These are phyloP conservation scores for Sebastes hubbsi DNA, from an alignment of 2,797 vertebrate genomes.

Conservation along the genomic window DNA sequence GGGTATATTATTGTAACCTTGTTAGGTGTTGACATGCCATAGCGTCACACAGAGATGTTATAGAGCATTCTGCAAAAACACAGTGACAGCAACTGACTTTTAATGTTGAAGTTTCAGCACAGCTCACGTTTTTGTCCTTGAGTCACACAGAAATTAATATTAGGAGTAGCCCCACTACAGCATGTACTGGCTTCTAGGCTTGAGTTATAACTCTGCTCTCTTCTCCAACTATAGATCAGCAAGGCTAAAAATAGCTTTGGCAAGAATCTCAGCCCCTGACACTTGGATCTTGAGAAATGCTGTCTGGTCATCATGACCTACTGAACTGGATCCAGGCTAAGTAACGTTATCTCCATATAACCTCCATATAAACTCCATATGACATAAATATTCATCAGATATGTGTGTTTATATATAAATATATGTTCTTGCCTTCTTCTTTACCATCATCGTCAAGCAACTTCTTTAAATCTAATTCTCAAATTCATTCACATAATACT, in stretches of 20 bases:
- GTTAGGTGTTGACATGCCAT: neutral
- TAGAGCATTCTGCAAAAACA: neutral
- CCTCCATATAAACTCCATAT: neutral
- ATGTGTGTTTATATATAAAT: too few relatives aligned
- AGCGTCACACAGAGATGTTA: neutral
- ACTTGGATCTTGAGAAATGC: constrained; percentile 59
- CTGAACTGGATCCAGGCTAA: constrained; percentile 38
- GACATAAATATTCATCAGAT: too few relatives aligned
- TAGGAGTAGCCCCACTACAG: neutral
- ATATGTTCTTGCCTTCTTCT: too few relatives aligned
- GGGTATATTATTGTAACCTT: neutral
- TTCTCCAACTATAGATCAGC: constrained; percentile 24
- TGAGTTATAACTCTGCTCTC: constrained; percentile 3
- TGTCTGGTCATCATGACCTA: constrained; percentile 17
- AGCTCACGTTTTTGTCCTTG: neutral
- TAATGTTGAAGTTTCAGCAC: neutral
- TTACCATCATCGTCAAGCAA: too few relatives aligned
- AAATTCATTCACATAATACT: too few relatives aligned
- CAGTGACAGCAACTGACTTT: neutral
- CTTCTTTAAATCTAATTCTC: too few relatives aligned
- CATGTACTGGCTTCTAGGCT: neutral
- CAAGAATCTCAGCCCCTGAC: constrained; percentile 53
- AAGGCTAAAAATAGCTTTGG: constrained; percentile 61
- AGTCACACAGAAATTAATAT: neutral
- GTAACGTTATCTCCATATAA: neutral